Base-by-base conservation (phyloP, 2,888 invertebrate genomes). In the Caprella mutica region DNA sequence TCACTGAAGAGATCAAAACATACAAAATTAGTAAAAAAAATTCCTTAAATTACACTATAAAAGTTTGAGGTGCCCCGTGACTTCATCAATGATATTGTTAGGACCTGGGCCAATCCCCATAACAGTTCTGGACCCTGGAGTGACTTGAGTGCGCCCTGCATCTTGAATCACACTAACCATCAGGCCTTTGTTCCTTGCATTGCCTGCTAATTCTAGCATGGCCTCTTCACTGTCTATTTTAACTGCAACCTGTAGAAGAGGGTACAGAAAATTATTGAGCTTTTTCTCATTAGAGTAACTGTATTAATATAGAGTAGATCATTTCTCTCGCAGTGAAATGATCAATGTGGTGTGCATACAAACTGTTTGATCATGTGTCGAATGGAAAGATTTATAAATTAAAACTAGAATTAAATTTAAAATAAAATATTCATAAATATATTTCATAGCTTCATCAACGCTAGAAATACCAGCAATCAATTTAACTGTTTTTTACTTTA, bases 121-220 rank as follows among this genome's bases (percentile, higher is more conserved):
- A 1, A 94, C 93, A 58, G 96, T 96, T 68, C 81, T 80, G 9
- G 89, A 85, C 65, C 92, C 92, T 1, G 87, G 81, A 50, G 84
- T 84, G 64, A 94, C 85, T 75, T 96, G 93, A 5, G 94, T 96
- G 66, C 88, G 81, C 1, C 96, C 96, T 4, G 94, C 94, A 75
- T 94, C 94, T 65, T 82, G 77, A 61, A 96, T 83, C 29, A 90
- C 71, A 63, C 84, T 83, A 12, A 83, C 80, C 33, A 84, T 75
- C 0, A 94, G 75, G 29, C 86, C 84, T 60, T 78, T 71, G 26
- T 79, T 75, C 67, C 79, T 81, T 0, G 93, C 92, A 61, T 80
- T 76, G 50, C 77, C 78, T 40, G 81, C 78, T 54, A 93, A 75
- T 65, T 80, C 76, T 66, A 82, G 73, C 66, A 94, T 74, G 68